Evolutionary conservation across 2,888 invertebrate species (phyloP), one percentile per base, ranked within the genome.

Genomic region (Neocrepidodera transversa): DNA sequence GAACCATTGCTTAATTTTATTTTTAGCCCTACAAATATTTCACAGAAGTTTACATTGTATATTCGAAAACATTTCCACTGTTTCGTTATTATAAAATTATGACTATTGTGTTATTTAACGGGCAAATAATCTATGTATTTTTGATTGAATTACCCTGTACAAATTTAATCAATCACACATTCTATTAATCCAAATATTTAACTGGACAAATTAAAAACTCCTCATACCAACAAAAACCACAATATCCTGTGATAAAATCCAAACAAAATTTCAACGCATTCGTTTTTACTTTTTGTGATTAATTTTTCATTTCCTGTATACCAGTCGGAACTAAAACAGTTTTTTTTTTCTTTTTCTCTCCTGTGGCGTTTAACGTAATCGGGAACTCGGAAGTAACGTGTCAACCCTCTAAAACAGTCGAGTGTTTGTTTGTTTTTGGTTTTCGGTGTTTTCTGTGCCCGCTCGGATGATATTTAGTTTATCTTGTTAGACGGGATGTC

Each of bases 401-500:
- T 18, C 42, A 16, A 16, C 43, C 45, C 23, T 43, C n/a, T 11
- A 18, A 35, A 16, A 36, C 35, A 28, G 30, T 23, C 14, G n/a
- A 54, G 36, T 38, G 47, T 42, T 55, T 60, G 55, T 62, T 60
- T 61, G 48, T 60, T 61, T 61, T 59, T 32, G 40, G 13, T 14
- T 43, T 28, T 45, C 10, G 26, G 23, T 14, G 14, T 45, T 43
- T 35, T 35, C 35, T 35, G 35, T 35, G 7, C 14, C 11, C 43
- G 45, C 18, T 60, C 53, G 26, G 55, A 32, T 51, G 60, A 42
- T 56, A 51, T 56, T 52, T 42, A 56, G 60, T 52, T 60, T 60
- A 60, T 60, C 60, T 51, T n/a, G 50, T 58, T 43, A 59, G 59
- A 71, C 72, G 71, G 72, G 72, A 72, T 72, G 70, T 72, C 72